Conservation (phyloP, 2,113 vertebrate genomes). For the Scophthalmus maximus region DNA sequence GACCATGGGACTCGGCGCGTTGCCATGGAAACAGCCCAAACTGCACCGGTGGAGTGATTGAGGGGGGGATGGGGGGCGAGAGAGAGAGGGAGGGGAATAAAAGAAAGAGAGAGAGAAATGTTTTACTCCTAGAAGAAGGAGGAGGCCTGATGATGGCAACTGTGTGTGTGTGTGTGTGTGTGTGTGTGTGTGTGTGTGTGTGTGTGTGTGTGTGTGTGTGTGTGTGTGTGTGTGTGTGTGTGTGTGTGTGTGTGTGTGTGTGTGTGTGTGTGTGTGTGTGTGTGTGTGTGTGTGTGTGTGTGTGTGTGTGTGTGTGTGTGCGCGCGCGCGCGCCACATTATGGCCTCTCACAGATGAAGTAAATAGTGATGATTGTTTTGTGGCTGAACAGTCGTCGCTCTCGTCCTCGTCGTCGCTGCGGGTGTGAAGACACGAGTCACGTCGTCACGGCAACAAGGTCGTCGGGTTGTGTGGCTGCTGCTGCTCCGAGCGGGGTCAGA, state of each 20-base stretch:
- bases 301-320: too few relatives aligned
- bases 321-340: background rate
- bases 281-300: too few relatives aligned
- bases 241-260: too few relatives aligned
- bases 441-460: too few relatives aligned
- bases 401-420: background rate
- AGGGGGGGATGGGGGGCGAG: slow-evolving; percentile 17
- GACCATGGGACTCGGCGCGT: slow-evolving; percentile 73
- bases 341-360: background rate
- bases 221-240: too few relatives aligned
- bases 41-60: slow-evolving; percentile 60
- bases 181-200: background rate
- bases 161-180: slow-evolving; percentile 40
- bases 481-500: too few relatives aligned
- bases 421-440: too few relatives aligned
- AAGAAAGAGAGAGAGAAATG: slow-evolving; percentile 1
- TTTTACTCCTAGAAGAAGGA: slow-evolving; percentile 47
- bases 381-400: too few relatives aligned
- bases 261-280: too few relatives aligned
- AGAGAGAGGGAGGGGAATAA: background rate
- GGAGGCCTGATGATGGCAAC: slow-evolving; percentile 60
- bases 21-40: slow-evolving; percentile 78
- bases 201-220: too few relatives aligned
- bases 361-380: background rate
- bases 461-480: too few relatives aligned